Evolutionary conservation across 2,888 invertebrate species (phyloP), one percentile per base, ranked within the genome.

Genomic region (Drosophila nr. perissopoda): DNA sequence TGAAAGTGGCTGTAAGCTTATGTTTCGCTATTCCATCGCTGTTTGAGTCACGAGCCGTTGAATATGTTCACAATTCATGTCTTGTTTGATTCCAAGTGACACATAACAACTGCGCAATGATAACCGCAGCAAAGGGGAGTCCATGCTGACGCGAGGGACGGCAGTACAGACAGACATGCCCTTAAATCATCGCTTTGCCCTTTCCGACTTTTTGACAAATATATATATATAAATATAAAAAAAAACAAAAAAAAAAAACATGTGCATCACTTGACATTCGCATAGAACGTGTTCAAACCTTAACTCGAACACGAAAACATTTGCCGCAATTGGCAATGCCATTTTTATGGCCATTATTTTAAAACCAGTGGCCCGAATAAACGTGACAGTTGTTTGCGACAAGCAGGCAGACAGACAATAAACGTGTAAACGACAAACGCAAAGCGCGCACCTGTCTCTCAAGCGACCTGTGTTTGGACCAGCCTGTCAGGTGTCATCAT

Each of bases 301-400:
- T 36, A 31, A 36, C 34, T 25, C 38, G 57, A 40, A 56, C 38
- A 34, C 38, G 54, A 38, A 52, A 33, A 49, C 51, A 64, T 72
- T 66, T 72, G 57, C 62, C 73, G 53, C 49, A 74, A 56, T 60
- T 62, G 71, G 33, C 68, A 70, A 69, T 74, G 69, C 62, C 77
- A 71, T 70, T 83, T 87, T 83, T 76, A 76, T 72, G 73, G 75
- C 49, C 78, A 70, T 89, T 87, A 83, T 73, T 83, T 77, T 65
- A 79, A 69, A 65, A 38, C 63, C 70, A 62, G 61, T 58, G 56
- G 60, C 56, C 36, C 64, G 42, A 71, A 69, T 78, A 82, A 71
- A 71, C 70, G 69, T 84, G 82, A 76, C 87, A 84, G 71, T 72
- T 64, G 69, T 48, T 66, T 63, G 61, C 61, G 51, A 51, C 49